Base-by-base conservation (phyloP, 2,888 invertebrate species). In the Limnephilus rhombicus region DNA sequence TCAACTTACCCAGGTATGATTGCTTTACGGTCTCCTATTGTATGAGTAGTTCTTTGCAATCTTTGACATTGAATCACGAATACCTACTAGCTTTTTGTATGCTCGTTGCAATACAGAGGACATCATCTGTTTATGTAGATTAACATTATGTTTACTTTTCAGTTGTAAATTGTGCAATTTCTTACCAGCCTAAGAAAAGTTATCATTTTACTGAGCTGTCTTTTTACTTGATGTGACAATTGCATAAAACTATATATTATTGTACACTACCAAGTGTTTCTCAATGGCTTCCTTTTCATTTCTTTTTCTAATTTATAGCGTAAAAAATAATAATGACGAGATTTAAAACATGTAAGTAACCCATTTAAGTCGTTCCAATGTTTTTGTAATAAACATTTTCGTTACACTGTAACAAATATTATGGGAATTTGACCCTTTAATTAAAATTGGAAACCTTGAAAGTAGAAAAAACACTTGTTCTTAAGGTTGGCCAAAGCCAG, bases 1-100 rank as follows among this genome's bases (percentile, higher is more conserved):
- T 81, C 81, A n/a, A 68, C 68, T 68, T 37, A 3, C 7, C 29
- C 24, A 41, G 89, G 89, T 89, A 89, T 41, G 81, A 89, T 89
- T 80, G 81, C 81, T 41, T 45, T 29, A 49, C 49, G 49, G 37
- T 86, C 49, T 45, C 49, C 29, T 45, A 68, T 68, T 68, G 24
- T 68, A 68, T 68, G 68, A 68, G 24, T 68, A 68, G 68, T 68
- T 68, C 9, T 68, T 68, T 24, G 24, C 53, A 68, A 68, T 15
- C 53, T 68, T 18, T n/a, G 68, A 68, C 9, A n/a, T 24, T 68
- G n/a, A 24, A 68, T 68, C 68, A 9, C 5, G 24, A 68, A 5
- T 68, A 68, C 49, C 15, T 49, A 49, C 68, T 68, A 68, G n/a
- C n/a, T 68, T 68, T 68, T 68, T 68, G 24, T 68, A 68, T 9